Percentiles rank a stretch among this genome's conserved stretches.
Conservation (phyloP, 2,113 vertebrate genomes). For the Ranitomeya variabilis region DNA sequence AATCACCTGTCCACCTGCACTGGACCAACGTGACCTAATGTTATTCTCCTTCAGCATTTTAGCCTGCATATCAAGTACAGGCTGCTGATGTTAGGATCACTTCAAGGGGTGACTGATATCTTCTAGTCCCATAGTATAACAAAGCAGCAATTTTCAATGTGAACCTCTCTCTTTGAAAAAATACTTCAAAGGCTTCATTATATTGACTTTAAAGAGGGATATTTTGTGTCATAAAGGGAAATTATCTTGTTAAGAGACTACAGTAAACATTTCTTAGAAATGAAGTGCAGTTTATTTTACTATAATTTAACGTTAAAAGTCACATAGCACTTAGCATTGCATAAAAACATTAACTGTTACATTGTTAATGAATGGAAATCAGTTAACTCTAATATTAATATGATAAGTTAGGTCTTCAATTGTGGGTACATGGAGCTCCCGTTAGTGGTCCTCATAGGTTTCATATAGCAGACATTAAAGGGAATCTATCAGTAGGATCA, state of each 20-base stretch:
- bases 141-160: constrained; percentile 31
- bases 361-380: too few species aligned
- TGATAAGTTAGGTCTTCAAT: too few species aligned
- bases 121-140: not conserved
- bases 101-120: not conserved
- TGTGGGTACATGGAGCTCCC: not conserved
- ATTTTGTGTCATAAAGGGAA: not conserved
- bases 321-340: not conserved
- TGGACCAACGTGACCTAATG: not conserved
- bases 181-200: constrained; percentile 7
- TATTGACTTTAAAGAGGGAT: not conserved
- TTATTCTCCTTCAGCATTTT: not conserved
- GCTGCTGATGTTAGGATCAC: not conserved
- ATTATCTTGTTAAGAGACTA: not conserved
- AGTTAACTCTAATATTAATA: too few species aligned
- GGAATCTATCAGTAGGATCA: too few species aligned
- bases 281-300: not conserved
- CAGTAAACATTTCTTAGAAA: not conserved
- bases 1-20: not conserved
- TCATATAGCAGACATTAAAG: too few species aligned
- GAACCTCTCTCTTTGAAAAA: constrained; percentile 7
- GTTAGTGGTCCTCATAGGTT: not conserved
- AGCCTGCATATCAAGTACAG: not conserved
- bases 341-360: not conserved
- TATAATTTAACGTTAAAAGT: not conserved